phyloP scores from a whole-genome alignment of 1,140 invertebrate species.

The Diplogasteroides magnus region DNA sequence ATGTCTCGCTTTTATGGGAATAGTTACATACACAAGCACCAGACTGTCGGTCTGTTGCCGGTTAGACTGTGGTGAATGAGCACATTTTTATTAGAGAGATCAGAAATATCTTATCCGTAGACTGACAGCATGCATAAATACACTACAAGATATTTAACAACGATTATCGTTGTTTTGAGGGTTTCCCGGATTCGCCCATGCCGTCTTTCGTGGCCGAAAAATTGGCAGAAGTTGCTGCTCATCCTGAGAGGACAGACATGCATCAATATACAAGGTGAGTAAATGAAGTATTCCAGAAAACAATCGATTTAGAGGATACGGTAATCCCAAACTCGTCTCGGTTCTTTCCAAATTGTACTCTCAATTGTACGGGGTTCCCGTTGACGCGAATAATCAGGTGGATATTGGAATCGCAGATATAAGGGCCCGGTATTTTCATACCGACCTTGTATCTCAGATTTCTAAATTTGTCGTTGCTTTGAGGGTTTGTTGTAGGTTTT shows the following conservation, averaged over 20 bases:
- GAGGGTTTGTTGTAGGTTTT: conserved; percentile 55
- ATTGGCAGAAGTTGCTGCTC: conserved; percentile 66
- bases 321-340: conserved; percentile 81
- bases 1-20: too few species aligned
- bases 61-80: too few species aligned
- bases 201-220: conserved; percentile 77
- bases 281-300: background rate
- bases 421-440: too few species aligned
- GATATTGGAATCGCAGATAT: too few species aligned
- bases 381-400: conserved; percentile 78
- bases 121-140: too few species aligned
- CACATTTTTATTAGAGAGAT: too few species aligned
- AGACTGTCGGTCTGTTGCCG: too few species aligned
- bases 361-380: conserved; percentile 67
- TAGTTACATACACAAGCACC: too few species aligned
- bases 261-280: conserved; percentile 74
- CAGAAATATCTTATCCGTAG: too few species aligned
- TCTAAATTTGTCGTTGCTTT: too few species aligned
- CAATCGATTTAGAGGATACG: conserved; percentile 58
- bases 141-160: too few species aligned
- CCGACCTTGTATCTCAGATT: too few species aligned
- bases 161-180: conserved; percentile 58
- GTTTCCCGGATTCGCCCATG: conserved; percentile 87
- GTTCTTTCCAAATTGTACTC: conserved; percentile 78
- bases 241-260: conserved; percentile 68